phyloP scores from a whole-genome alignment of 2,113 vertebrate species.

The Xiphophorus hellerii region DNA sequence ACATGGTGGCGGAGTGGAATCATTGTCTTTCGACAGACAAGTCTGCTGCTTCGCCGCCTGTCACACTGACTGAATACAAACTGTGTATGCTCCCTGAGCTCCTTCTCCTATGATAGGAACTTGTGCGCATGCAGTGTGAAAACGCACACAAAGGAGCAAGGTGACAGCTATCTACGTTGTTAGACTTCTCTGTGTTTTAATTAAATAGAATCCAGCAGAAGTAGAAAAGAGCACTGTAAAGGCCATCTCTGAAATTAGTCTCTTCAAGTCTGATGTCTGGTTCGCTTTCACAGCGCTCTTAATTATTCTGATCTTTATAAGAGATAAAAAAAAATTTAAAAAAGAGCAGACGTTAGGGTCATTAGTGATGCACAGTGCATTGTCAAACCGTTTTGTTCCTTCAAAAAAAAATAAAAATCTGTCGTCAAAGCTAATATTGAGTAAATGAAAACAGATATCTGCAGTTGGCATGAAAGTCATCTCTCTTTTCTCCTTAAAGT shows the following conservation, averaged over 20 bases:
- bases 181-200: conserved; percentile 49
- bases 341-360: conserved; percentile 26
- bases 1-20: conserved; percentile 67
- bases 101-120: conserved; percentile 57
- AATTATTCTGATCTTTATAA: conserved; percentile 34
- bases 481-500: conserved; percentile 14
- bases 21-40: conserved; percentile 69
- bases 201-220: conserved; percentile 45
- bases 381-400: conserved; percentile 39
- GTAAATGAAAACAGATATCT: conserved; percentile 27
- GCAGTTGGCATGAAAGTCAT: conserved; percentile 28
- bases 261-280: conserved; percentile 27
- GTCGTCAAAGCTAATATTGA: conserved; percentile 32
- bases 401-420: conserved; percentile 50
- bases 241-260: conserved; percentile 39
- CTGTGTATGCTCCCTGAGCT: conserved; percentile 62
- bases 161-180: conserved; percentile 30
- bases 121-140: conserved; percentile 59
- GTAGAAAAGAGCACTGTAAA: conserved; percentile 30
- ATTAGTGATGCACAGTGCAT: conserved; percentile 60
- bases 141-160: conserved; percentile 51
- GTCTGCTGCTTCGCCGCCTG: conserved; percentile 67
- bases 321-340: conserved; percentile 7
- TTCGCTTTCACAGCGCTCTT: conserved; percentile 43
- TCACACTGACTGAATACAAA: conserved; percentile 74